Percentiles rank a stretch among this genome's conserved stretches.
Evolutionary conservation across 2,113 vertebrate species (phyloP).

Genomic region (Colistium nudipinnis): DNA sequence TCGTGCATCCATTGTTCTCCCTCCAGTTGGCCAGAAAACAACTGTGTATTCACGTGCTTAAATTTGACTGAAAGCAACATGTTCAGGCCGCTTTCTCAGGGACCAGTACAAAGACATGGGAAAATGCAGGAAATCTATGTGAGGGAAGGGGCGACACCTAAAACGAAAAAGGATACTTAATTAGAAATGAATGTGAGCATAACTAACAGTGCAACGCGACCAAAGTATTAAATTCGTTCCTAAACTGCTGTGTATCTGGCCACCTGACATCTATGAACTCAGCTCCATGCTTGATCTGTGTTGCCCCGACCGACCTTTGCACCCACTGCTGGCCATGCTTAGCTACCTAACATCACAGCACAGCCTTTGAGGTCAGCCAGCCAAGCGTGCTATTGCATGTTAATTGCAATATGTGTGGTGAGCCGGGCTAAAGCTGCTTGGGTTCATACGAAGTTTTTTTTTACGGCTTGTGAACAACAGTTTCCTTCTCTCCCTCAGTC

Average conservation of each 20-base stretch:
- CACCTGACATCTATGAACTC: conserved; percentile 55
- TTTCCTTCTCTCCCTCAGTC: conserved; percentile 31
- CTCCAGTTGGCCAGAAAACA: conserved; percentile 20
- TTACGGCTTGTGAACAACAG: conserved; percentile 65
- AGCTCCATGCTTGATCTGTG: conserved; percentile 52
- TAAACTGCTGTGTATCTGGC: conserved; percentile 22
- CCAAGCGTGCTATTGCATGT: conserved; percentile 62
- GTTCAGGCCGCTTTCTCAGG: conserved; percentile 34
- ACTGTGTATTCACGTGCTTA: conserved; percentile 55
- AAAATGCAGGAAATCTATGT: conserved; percentile 14
- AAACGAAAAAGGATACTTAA: conserved; percentile 2
- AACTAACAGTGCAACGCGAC: background rate
- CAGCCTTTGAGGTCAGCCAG: conserved; percentile 66
- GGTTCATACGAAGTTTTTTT: conserved; percentile 67
- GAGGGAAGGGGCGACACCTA: conserved; percentile 22
- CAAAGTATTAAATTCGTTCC: background rate
- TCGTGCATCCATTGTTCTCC: conserved; percentile 35
- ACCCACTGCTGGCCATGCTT: conserved; percentile 53
- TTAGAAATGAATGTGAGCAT: background rate
- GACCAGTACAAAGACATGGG: conserved; percentile 4
- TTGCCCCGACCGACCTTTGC: conserved; percentile 57
- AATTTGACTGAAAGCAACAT: conserved; percentile 53
- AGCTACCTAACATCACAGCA: conserved; percentile 63
- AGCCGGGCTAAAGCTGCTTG: conserved; percentile 53
- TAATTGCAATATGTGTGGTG: conserved; percentile 73